Evolutionary conservation across 2,888 invertebrate species (phyloP), one percentile per base, ranked within the genome.

Genomic region (Actias luna): DNA sequence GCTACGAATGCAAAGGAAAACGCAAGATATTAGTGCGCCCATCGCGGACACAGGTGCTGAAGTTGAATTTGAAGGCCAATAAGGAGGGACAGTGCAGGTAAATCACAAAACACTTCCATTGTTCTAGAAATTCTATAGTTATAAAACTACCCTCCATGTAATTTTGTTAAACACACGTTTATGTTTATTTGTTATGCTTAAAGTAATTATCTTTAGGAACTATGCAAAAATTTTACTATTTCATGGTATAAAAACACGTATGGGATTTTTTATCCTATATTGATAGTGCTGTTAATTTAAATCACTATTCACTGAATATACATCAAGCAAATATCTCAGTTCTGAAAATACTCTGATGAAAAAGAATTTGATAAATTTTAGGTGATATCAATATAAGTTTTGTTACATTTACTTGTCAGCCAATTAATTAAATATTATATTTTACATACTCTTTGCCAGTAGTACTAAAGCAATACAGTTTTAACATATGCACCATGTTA

Each of bases 1-100:
- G 98, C 65, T 99, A 97, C 78, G 97, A 98, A 85, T 99, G 98
- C 82, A 97, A 95, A 71, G 96, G 96, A 16, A 98, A 98, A 86
- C 94, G 98, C 66, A 98, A 98, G 89, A 96, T 96, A 84, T 91
- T 98, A 5, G 95, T 97, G 73, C 94, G 98, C 64, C 95, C 95
- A 5, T 98, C 98, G 0, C 94, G 98, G 63, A 97, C 98, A 0
- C 95, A 96, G 72, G 94, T 96, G 66, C 87, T 98, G 68, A 96
- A 95, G 76, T 98, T 93, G 71, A 94, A 93, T 69, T 64, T 94
- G 61, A 93, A 91, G 67, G 74, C 82, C 12, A 85, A 80, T 46
- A 82, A 89, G 64, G 85, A 84, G 65, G 86, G 80, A 3, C 78
- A 79, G 27, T 88, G 91, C 89, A 91, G 91, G 64, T 64, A 59